Conservation (phyloP, 2,113 vertebrate species). For the Catagonus wagneri region DNA sequence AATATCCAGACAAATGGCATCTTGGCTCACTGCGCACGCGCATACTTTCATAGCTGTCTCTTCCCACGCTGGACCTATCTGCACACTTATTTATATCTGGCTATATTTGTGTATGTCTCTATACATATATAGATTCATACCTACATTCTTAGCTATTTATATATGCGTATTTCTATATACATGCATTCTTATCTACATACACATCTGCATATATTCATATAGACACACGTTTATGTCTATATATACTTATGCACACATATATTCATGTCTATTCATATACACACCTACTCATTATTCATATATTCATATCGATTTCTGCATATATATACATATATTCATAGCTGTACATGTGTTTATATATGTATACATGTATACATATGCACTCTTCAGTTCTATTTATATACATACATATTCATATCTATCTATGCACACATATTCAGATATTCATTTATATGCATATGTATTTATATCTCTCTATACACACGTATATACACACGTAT, state of each 20-base stretch:
- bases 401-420: neutral
- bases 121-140: neutral
- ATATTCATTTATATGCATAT: neutral
- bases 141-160: neutral
- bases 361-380: neutral
- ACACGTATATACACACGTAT: neutral
- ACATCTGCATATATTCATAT: neutral
- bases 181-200: neutral
- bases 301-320: neutral
- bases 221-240: neutral
- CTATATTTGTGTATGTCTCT: neutral
- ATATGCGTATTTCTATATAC: neutral
- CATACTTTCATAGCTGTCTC: no score
- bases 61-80: neutral
- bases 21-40: fast-evolving
- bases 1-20: neutral
- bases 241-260: neutral
- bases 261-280: neutral
- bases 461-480: neutral
- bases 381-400: neutral
- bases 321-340: neutral
- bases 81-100: neutral
- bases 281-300: neutral
- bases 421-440: neutral
- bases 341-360: neutral